phyloP scores from a whole-genome alignment of 2,113 vertebrate genomes.

The Cepphus grylle region DNA sequence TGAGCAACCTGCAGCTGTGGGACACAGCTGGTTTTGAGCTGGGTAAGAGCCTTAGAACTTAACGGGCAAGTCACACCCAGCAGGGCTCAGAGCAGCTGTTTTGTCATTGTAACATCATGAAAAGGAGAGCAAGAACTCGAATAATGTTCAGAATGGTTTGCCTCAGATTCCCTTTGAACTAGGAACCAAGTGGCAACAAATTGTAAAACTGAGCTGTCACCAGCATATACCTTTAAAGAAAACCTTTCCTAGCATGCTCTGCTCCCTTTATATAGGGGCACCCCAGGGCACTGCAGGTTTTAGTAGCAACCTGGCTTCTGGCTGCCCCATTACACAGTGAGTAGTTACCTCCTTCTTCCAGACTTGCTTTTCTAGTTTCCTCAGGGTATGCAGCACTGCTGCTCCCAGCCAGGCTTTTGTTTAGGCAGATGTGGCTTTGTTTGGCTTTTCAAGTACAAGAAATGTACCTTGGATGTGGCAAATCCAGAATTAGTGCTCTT shows the following conservation, averaged over 20 bases:
- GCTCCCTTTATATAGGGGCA: not conserved
- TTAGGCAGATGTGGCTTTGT: not conserved
- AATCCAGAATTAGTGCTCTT: not conserved
- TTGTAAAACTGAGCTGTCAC: not conserved
- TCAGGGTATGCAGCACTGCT: not conserved
- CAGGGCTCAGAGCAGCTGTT: not conserved
- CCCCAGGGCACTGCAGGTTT: not conserved
- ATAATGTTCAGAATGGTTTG: not conserved
- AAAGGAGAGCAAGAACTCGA: not conserved
- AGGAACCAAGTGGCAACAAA: not conserved
- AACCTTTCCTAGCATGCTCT: not conserved
- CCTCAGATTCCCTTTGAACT: not conserved
- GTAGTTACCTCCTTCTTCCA: not conserved
- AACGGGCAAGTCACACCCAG: not conserved
- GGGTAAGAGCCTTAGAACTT: not conserved
- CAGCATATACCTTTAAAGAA: not conserved
- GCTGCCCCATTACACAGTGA: accelerated
- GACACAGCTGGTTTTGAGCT: not conserved
- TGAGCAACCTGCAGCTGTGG: not conserved
- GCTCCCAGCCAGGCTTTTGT: not conserved
- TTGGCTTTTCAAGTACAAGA: not conserved
- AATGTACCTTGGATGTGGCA: not conserved
- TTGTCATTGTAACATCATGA: not conserved
- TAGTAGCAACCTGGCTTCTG: accelerated
- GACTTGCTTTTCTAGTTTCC: not conserved